Evolutionary conservation across 2,888 invertebrate genomes (phyloP), one percentile per base, ranked within the genome.

Genomic region (Tachina lurida): DNA sequence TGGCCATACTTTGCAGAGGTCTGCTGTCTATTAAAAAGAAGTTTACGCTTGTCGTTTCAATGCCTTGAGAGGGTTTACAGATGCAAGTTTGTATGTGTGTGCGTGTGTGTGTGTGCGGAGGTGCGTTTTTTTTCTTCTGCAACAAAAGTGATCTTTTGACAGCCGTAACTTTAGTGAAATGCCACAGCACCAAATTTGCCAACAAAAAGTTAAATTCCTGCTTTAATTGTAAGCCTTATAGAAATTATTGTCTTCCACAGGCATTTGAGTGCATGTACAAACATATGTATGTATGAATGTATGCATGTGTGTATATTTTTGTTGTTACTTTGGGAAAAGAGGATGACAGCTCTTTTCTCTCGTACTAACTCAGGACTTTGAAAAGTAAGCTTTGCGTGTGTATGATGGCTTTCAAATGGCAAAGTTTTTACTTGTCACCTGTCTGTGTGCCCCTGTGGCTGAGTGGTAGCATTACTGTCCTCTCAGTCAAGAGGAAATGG

Each of bases 91-190:
- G 31, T 45, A 2, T 58, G 56, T 17, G 7, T 3, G 43, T 10
- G 19, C 22, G 43, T 70, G 41, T 19, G 13, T 13, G 43, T 58
- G 56, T 71, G 15, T 31, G 22, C 3, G 7, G 43, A 12, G 10
- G 39, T 39, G 7, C 19, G 4, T 49, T 68, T 52, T 68, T 52
- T 67, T 12, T 62, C 41, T 43, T 54, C 13, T 43, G 9, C 9
- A 54, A 65, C 31, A 75, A 60, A 73, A 70, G 52, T 71, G 79
- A 81, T 84, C 84, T 80, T 73, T 80, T 67, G 80, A 84, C 80
- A 84, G 76, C 19, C 76, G 65, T 71, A 79, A 58, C 84, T 73
- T 54, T 73, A 62, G 67, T 41, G 31, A 75, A 70, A 75, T 84
- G 13, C 63, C 60, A 70, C 49, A 45, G 52, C 39, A 58, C 19